phyloP scores from a whole-genome alignment of 1,140 invertebrate genomes.

The Littorina saxatilis region DNA sequence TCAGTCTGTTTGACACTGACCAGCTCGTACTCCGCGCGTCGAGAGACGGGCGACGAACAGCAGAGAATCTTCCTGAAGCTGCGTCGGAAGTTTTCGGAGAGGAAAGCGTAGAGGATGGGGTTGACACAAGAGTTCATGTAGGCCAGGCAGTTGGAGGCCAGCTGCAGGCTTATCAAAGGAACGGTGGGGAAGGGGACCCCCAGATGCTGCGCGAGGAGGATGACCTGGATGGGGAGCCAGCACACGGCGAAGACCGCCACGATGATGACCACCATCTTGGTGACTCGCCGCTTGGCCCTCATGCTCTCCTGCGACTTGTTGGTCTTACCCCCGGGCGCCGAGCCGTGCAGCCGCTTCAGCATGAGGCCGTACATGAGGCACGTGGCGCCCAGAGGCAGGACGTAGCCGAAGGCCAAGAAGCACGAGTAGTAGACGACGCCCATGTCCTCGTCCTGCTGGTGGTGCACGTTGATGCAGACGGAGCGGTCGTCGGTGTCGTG shows the following conservation, averaged over 20 bases:
- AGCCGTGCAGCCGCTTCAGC: constrained; percentile 83
- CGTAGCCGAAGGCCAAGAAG: constrained; percentile 77
- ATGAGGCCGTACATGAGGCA: constrained; percentile 93
- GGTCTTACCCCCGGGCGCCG: constrained; percentile 83
- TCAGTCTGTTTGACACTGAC: constrained; percentile 58
- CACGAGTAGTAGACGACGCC: constrained; percentile 68
- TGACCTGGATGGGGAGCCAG: constrained; percentile 94
- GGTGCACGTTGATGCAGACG: constrained; percentile 57
- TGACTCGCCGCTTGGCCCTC: constrained; percentile 92
- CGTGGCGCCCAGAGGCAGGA: constrained; percentile 81
- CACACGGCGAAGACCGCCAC: constrained; percentile 96
- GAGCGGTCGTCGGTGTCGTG: constrained; percentile 75
- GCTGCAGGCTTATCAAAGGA: constrained; percentile 84
- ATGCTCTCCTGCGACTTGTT: constrained; percentile 83
- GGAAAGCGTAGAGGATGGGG: constrained; percentile 95
- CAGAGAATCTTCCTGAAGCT: constrained; percentile 84
- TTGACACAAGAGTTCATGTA: constrained; percentile 97
- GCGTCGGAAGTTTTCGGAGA: constrained; percentile 91
- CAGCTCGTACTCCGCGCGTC: constrained; percentile 66
- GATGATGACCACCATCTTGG: constrained; percentile 94
- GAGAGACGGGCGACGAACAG: constrained; percentile 49
- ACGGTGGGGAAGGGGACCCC: constrained; percentile 78
- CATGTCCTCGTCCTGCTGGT: background rate
- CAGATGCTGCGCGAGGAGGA: constrained; percentile 75
- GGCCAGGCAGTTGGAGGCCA: constrained; percentile 91